These are phyloP conservation scores for Brevimyrus niger DNA, from an alignment of 2,113 vertebrate genomes.

Conservation along the genomic window DNA sequence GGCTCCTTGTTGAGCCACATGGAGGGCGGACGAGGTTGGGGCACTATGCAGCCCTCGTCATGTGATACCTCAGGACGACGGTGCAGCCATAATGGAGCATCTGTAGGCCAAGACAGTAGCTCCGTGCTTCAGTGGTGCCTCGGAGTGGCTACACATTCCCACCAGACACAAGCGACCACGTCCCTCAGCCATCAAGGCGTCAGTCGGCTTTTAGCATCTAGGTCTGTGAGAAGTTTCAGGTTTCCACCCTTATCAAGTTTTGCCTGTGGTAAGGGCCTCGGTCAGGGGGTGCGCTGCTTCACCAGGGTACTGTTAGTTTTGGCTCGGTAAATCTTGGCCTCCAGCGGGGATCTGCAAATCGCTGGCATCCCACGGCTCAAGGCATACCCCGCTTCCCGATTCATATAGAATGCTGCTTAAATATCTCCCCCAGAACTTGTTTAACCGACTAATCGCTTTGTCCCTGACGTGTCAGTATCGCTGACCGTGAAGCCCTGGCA, in stretches of 20 bases:
- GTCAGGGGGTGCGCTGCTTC: not conserved
- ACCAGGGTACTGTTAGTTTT: not conserved
- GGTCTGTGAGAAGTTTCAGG: not conserved
- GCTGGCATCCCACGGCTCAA: not conserved
- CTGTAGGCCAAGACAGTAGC: not conserved
- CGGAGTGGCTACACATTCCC: not conserved
- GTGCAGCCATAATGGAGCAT: not conserved
- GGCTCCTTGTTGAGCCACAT: not conserved
- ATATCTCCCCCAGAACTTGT: not conserved
- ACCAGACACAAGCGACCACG: not conserved
- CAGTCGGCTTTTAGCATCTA: not conserved
- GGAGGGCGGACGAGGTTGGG: not conserved
- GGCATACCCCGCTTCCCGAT: not conserved
- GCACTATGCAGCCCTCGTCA: not conserved
- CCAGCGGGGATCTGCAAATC: not conserved
- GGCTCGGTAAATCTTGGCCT: not conserved
- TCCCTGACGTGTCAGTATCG: not conserved
- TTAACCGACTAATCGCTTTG: not conserved
- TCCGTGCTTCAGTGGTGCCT: not conserved
- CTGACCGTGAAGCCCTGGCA: not conserved
- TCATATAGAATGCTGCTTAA: not conserved
- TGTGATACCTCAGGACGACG: not conserved
- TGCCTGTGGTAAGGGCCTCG: not conserved
- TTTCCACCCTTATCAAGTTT: not conserved
- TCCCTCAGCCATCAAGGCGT: not conserved